Evolutionary conservation across 2,797 vertebrate genomes (phyloP), one percentile per base, ranked within the genome.

Genomic region (Labroides dimidiatus): DNA sequence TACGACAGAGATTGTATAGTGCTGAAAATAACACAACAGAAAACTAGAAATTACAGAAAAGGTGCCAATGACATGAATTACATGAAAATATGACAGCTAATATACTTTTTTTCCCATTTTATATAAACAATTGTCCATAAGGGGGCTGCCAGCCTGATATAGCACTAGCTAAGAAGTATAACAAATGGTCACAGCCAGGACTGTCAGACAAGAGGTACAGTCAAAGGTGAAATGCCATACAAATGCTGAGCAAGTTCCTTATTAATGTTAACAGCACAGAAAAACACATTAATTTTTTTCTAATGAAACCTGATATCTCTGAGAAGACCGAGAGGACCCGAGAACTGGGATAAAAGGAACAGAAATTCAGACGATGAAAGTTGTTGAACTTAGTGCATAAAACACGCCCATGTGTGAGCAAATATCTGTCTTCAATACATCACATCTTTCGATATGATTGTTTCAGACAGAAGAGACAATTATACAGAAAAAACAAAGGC

Each of bases 381-480:
- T 82, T 90, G 5, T 33, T 86, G 81, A 78, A 76, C 87, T 92
- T 94, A 93, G 93, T 94, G 93, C 92, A 93, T 90, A 88, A 87
- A 83, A 89, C 84, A 87, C 80, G 90, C 87, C 89, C 80, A 85
- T 84, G 42, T 79, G 82, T 87, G 80, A 78, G 91, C 82, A 78
- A 76, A 85, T 70, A 86, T 77, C 80, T 75, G 66, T 79, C 77
- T 86, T 72, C 81, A 61, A 82, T 86, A 81, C 64, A 84, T 86
- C 83, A 87, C 67, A 84, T 77, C 64, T 87, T 79, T 64, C 44
- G 72, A 81, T 67, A 82, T 68, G 72, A 75, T 76, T 53, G 77
- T 41, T 75, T 67, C 42, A 54, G 37, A 80, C 37, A 72, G 69
- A 71, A 67, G 67, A 61, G 58, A 55, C 19, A 79, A 64, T 45